A percentile compares a stretch with the other conserved stretches of the same genome.
Evolutionary conservation across 2,888 invertebrate genomes (phyloP).

Genomic region (Masnerella sp.): DNA sequence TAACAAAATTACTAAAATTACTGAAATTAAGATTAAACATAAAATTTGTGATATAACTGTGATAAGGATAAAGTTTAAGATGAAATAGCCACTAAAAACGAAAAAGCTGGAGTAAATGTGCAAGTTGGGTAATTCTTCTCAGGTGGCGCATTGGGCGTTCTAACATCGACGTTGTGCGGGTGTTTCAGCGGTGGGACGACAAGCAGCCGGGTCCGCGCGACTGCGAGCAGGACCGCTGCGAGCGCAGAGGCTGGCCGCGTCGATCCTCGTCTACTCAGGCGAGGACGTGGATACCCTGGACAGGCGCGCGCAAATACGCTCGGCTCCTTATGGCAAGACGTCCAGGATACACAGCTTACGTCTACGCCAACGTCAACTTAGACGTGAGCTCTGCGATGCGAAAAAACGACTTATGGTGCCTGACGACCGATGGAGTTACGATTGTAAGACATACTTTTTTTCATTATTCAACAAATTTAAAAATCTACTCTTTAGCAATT

Average conservation of each 20-base stretch:
- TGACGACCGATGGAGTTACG: conserved; percentile 79
- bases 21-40: too few relatives aligned
- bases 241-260: conserved; percentile 66
- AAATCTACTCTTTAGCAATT: too few relatives aligned
- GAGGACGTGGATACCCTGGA: conserved; percentile 79
- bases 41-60: too few relatives aligned
- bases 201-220: conserved; percentile 72
- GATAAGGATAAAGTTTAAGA: not conserved
- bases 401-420: conserved; percentile 80
- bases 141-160: conserved; percentile 77
- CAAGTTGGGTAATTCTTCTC: conserved; percentile 74
- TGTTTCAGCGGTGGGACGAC: conserved; percentile 77
- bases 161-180: conserved; percentile 78
- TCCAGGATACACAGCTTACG: conserved; percentile 76
- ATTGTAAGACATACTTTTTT: conserved; percentile 80
- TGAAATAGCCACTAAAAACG: not conserved
- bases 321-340: conserved; percentile 77
- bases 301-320: conserved; percentile 75
- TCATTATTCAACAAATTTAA: too few relatives aligned
- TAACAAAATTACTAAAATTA: too few relatives aligned
- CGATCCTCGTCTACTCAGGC: conserved; percentile 77
- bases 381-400: conserved; percentile 78
- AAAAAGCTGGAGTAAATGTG: conserved; percentile 44
- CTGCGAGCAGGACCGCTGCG: conserved; percentile 67
- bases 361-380: conserved; percentile 78